Conservation (phyloP, 2,888 invertebrate genomes). For the Tipula vernalis region DNA sequence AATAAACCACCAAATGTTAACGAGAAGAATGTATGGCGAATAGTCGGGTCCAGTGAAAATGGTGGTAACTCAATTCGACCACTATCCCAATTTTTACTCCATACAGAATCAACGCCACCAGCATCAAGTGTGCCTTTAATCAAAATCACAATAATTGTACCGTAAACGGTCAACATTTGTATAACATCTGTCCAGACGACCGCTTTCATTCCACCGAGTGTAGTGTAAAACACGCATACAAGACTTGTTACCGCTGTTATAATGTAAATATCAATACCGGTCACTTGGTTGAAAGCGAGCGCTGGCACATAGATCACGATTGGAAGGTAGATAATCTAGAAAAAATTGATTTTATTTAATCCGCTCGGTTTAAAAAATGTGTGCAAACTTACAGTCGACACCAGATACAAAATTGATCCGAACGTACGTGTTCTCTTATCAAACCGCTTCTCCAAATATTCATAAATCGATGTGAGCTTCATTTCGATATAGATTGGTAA, state of each 20-base stretch:
- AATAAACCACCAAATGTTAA: conserved; percentile 58
- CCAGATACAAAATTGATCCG: background rate
- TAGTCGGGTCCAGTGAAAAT: conserved; percentile 62
- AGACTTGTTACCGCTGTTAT: background rate
- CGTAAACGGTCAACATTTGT: background rate
- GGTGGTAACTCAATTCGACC: conserved; percentile 57
- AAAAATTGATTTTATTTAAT: background rate
- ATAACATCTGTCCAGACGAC: background rate
- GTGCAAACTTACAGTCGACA: background rate
- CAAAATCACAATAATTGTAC: background rate
- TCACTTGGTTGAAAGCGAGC: background rate
- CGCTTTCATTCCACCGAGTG: background rate
- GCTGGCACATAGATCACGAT: background rate
- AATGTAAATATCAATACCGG: background rate
- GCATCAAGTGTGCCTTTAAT: background rate
- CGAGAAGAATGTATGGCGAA: conserved; percentile 66
- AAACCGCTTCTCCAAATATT: background rate
- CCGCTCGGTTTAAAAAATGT: no score
- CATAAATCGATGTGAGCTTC: background rate
- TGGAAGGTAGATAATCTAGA: background rate
- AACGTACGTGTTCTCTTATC: background rate
- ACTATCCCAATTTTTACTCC: conserved; percentile 32
- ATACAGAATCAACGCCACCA: background rate
- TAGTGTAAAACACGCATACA: background rate
- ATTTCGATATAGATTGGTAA: background rate